Evolutionary conservation across 2,888 invertebrate genomes (phyloP), one percentile per base, ranked within the genome.

Genomic region (Halocaridina rubra): DNA sequence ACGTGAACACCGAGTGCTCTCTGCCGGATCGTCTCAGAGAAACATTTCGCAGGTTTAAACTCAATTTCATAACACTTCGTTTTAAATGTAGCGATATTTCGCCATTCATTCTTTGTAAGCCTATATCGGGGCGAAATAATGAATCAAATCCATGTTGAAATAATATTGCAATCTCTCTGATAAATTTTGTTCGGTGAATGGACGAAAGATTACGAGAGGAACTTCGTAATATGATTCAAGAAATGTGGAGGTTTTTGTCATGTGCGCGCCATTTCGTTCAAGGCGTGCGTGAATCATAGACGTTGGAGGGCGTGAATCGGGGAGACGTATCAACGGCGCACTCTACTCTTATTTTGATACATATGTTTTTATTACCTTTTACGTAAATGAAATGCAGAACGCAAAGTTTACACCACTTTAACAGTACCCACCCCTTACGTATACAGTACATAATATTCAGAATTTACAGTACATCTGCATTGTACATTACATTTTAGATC

Each of bases 1-100:
- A 87, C 87, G 87, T 87, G 87, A 61, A 81, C 85, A 80, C 46
- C 24, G 7, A 77, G 13, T 82, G 64, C 13, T 16, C 27, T 64
- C 71, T 24, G n/a, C 59, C 19, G 27, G 30, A 59, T 32, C 27
- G 8, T 10, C 59, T 32, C 39, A 29, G 19, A 46, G 33, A 29
- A 46, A 39, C 67, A 29, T 8, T 46, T n/a, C 69, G 33, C 16
- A 7, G 4, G 16, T 24, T 46, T 24, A 32, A 32, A 33, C 22
- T n/a, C 7, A 8, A 22, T 29, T 80, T 74, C 61, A 33, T 19
- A 53, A 61, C 29, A 22, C 22, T 57, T 33, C 24, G 13, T 0
- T 10, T 22, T 57, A 19, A 16, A 27, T 24, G 27, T 16, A 27
- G 61, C 16, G n/a, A n/a, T 30, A 1, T n/a, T 24, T 59, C 30